These are phyloP conservation scores for Anhinga rufa DNA, from an alignment of 2,113 vertebrate genomes.

Conservation along the genomic window DNA sequence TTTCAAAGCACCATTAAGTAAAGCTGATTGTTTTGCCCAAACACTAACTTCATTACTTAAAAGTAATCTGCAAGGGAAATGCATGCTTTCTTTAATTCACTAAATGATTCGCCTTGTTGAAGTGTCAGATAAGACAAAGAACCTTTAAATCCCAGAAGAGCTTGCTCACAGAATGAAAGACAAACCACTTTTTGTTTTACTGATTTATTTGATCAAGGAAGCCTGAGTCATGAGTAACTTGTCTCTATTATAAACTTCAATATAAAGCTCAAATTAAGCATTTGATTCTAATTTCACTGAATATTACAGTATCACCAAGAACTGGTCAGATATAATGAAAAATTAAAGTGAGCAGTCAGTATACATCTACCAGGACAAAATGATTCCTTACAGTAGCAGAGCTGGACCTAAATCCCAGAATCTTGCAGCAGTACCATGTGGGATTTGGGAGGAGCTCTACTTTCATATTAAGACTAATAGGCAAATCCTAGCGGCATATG, in stretches of 20 bases:
- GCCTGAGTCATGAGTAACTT: conserved; percentile 3
- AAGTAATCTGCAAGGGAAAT: conserved; percentile 59
- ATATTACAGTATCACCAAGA: background rate
- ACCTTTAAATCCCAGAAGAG: conserved; percentile 44
- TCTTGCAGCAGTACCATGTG: background rate
- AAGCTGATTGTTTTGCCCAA: conserved; percentile 35
- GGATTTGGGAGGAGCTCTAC: background rate
- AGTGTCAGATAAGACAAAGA: conserved; percentile 53
- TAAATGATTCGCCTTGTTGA: conserved; percentile 18
- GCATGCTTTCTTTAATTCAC: conserved; percentile 32
- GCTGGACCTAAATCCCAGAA: background rate
- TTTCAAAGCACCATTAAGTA: conserved; percentile 7
- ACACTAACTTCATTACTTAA: conserved; percentile 47
- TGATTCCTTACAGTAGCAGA: background rate
- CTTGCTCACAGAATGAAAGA: conserved; percentile 29
- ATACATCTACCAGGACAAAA: background rate
- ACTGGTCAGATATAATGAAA: background rate
- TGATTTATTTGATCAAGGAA: conserved; percentile 38
- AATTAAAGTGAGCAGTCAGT: background rate
- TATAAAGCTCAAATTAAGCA: background rate
- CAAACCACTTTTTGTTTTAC: conserved; percentile 25
- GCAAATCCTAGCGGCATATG: background rate
- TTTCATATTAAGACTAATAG: background rate
- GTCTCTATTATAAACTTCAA: background rate
- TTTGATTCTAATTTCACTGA: background rate